Evolutionary conservation across 2,888 invertebrate genomes (phyloP).

Genomic region (Dicranocentrus wangi): DNA sequence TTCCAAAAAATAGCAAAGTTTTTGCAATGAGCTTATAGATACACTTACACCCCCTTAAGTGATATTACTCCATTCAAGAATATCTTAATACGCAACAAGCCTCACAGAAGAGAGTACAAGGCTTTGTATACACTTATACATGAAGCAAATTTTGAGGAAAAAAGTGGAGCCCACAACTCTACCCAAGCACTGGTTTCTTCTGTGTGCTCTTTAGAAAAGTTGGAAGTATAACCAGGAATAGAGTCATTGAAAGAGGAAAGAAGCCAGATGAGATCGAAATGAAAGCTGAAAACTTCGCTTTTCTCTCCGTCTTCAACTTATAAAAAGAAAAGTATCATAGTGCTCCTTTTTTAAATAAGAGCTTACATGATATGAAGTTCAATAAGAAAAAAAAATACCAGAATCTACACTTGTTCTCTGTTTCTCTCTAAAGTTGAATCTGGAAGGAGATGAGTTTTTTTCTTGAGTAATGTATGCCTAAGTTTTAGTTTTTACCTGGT

Average conservation of each 20-base stretch:
- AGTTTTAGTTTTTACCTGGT: slow-evolving; percentile 11
- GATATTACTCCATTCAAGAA: no score
- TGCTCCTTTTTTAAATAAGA: slow-evolving; percentile 33
- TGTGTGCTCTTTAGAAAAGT: no score
- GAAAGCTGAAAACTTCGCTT: slow-evolving; percentile 50
- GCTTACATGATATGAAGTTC: slow-evolving; percentile 33
- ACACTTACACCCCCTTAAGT: no score
- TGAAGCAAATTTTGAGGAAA: no score
- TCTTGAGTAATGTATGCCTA: slow-evolving; percentile 12
- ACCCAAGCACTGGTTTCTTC: no score
- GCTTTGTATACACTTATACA: no score
- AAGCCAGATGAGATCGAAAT: slow-evolving; percentile 51
- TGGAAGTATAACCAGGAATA: slow-evolving; percentile 30
- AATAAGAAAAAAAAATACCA: slow-evolving; percentile 24
- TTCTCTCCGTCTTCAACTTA: slow-evolving; percentile 34
- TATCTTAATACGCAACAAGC: no score
- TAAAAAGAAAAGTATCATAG: slow-evolving; percentile 28
- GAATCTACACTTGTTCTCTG: neutral
- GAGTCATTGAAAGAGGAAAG: slow-evolving; percentile 46
- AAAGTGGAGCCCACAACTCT: no score
- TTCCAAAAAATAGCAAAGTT: no score
- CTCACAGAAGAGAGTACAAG: no score
- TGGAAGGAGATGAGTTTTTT: slow-evolving; percentile 17
- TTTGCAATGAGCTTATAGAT: no score
- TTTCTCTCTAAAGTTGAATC: neutral